phyloP scores from a whole-genome alignment of 1,140 invertebrate species.

The Lasioglossum baleicum region DNA sequence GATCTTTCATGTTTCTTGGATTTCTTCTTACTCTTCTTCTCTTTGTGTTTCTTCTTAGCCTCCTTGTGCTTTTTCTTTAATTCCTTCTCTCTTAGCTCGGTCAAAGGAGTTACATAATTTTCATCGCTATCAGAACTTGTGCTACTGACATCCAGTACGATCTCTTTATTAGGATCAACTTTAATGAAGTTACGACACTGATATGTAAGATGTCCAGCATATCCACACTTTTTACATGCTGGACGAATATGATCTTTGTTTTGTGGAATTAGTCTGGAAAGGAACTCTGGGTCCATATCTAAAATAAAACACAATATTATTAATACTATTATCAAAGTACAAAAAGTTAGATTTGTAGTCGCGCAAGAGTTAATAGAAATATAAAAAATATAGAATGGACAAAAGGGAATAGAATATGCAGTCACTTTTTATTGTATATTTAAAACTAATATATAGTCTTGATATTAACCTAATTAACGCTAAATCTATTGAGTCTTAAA shows the following conservation, averaged over 20 bases:
- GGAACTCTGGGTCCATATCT: conserved; percentile 77
- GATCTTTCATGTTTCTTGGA: conserved; percentile 64
- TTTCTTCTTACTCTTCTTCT: conserved; percentile 78
- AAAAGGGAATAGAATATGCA: too few species aligned
- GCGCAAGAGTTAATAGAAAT: too few species aligned
- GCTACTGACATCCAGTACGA: conserved; percentile 96
- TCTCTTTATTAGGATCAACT: conserved; percentile 91
- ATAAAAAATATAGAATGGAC: too few species aligned
- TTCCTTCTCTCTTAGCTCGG: conserved; percentile 88
- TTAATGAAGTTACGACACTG: conserved; percentile 98
- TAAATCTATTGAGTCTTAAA: too few species aligned
- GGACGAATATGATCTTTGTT: conserved; percentile 87
- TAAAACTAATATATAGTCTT: too few species aligned
- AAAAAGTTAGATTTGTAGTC: too few species aligned
- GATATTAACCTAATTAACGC: too few species aligned
- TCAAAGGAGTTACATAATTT: conserved; percentile 90
- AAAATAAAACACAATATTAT: background rate
- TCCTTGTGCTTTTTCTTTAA: conserved; percentile 83
- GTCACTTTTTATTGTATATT: too few species aligned
- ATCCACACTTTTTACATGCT: conserved; percentile 96
- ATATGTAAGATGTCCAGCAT: conserved; percentile 96
- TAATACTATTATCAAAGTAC: too few species aligned
- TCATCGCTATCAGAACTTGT: conserved; percentile 92
- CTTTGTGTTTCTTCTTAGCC: conserved; percentile 80
- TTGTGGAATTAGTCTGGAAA: conserved; percentile 80